phyloP scores from a whole-genome alignment of 1,140 invertebrate species.

The Drosophila miranda region DNA sequence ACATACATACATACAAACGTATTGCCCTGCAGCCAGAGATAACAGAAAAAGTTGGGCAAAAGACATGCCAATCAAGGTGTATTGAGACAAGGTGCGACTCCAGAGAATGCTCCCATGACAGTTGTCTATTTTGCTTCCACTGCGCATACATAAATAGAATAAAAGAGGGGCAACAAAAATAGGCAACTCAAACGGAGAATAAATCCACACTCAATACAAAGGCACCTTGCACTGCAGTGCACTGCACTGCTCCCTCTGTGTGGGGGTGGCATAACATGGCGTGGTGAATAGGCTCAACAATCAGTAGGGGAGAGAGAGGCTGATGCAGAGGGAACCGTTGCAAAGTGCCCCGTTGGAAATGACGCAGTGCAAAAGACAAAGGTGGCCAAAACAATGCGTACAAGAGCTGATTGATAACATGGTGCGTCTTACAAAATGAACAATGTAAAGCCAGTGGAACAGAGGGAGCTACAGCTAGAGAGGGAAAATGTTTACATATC shows the following conservation, averaged over 20 bases:
- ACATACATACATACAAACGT: background rate
- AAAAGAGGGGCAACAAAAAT: no score
- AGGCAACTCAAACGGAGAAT: no score
- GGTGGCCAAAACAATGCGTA: conserved; percentile 35
- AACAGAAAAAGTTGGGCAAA: conserved; percentile 22
- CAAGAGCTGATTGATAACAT: conserved; percentile 43
- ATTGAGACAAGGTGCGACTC: no score
- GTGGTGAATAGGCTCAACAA: no score
- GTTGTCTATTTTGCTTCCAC: no score
- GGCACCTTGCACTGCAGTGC: no score
- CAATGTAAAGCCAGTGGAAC: background rate
- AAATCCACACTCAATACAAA: no score
- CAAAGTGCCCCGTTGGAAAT: conserved; percentile 42
- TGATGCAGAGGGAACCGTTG: conserved; percentile 10
- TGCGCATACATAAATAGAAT: no score
- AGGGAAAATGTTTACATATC: conserved; percentile 13
- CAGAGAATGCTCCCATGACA: no score
- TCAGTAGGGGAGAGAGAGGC: background rate
- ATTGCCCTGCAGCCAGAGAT: conserved; percentile 21
- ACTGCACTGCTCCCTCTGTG: no score
- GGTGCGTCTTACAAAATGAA: conserved; percentile 37
- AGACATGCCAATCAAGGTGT: no score
- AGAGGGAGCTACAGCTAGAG: conserved; percentile 30
- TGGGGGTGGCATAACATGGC: no score
- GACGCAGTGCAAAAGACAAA: conserved; percentile 31